Base-by-base conservation (phyloP, 2,888 invertebrate species). In the Hemithea aestivaria region DNA sequence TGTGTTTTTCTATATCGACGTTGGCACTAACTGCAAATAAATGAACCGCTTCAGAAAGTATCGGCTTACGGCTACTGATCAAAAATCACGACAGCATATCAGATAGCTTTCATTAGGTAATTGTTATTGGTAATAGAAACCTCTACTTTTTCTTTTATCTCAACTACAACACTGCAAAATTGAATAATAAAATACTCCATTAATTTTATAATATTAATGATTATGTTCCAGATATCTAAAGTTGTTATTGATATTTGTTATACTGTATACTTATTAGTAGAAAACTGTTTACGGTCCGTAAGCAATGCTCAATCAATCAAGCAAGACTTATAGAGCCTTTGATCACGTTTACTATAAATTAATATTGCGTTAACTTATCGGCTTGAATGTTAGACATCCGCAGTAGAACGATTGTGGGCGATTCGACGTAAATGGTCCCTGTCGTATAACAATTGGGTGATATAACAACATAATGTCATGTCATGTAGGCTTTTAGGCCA, bases 401-500 rank as follows among this genome's bases (percentile, higher is more conserved):
- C 33, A 35, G 25, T 52, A 58, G 51, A 59, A 56, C 53, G 56
- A 40, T 48, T 40, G 53, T 59, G 52, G 61, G 56, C 53, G 56
- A 40, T 48, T 40, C 35, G 40, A 47, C 40, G 46, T 49, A 40
- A 47, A 48, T 51, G 40, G 45, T 45, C 45, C 45, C 49, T 40
- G 54, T 49, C 45, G 53, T 50, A 44, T 51, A 51, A 52, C 55
- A 55, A 64, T 58, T 54, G 47, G 36, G 28, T 53, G 40, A 50
- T 27, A 41, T 38, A 48, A 45, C 29, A 42, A 33, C 43, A 45
- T 40, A 57, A 62, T 62, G 66, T 56, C 53, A 45, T 62, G 70
- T 70, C 73, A 72, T 64, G 66, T 71, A 71, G 71, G 66, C 60
- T 71, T 73, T 67, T 62, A 69, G 62, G 62, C 57, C 58, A 58